These are phyloP conservation scores for Euborellia annulipes DNA, from an alignment of 1,140 invertebrate genomes.

Conservation along the genomic window DNA sequence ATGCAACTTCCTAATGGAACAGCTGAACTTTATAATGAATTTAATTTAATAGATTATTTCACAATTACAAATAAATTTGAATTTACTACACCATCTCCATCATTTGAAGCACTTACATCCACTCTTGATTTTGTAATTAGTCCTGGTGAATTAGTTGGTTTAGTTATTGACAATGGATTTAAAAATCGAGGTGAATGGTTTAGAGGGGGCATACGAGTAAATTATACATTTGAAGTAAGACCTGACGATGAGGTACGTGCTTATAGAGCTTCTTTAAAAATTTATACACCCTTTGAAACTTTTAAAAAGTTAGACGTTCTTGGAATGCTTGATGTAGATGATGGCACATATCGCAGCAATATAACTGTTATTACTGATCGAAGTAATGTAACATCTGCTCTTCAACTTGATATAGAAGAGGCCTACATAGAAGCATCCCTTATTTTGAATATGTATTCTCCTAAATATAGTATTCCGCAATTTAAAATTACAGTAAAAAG, in stretches of 20 bases:
- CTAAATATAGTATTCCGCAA: slow-evolving; percentile 41
- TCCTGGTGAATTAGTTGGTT: slow-evolving; percentile 36
- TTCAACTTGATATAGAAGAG: slow-evolving; percentile 33
- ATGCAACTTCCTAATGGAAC: slow-evolving; percentile 33
- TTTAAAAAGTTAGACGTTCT: background rate
- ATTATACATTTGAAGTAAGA: background rate
- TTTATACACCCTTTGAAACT: slow-evolving; percentile 1
- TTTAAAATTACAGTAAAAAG: slow-evolving; percentile 43
- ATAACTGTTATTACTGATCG: slow-evolving; percentile 29
- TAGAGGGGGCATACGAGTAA: slow-evolving; percentile 30
- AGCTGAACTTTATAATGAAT: slow-evolving; percentile 34
- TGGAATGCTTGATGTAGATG: slow-evolving; percentile 29
- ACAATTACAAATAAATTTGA: slow-evolving; percentile 47
- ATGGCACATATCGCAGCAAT: slow-evolving; percentile 32
- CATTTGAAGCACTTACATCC: slow-evolving; percentile 37
- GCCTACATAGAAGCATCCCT: slow-evolving; percentile 39
- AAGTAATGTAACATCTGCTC: slow-evolving; percentile 26
- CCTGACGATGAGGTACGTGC: no score
- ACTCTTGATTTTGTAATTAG: slow-evolving; percentile 39
- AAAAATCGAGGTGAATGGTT: slow-evolving; percentile 33
- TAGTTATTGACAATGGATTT: slow-evolving; percentile 33
- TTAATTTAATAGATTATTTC: slow-evolving; percentile 34
- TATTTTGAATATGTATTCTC: slow-evolving; percentile 37
- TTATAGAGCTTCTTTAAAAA: background rate
- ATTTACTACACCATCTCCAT: slow-evolving; percentile 41